Base-by-base conservation (phyloP, 2,797 vertebrate genomes). In the Gallinago solitaria region DNA sequence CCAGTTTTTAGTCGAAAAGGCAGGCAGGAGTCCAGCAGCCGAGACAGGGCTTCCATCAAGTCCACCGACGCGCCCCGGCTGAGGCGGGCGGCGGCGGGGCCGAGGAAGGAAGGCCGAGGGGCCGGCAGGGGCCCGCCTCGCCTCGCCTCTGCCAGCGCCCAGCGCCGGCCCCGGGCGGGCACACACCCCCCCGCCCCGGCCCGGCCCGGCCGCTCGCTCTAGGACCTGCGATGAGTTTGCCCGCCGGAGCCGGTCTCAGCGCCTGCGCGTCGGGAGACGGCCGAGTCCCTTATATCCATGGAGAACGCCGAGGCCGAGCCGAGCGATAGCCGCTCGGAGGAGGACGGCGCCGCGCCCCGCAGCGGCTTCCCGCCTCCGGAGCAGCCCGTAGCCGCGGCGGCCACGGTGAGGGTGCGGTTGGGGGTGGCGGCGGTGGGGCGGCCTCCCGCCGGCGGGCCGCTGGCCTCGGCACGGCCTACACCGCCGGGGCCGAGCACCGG, bases 201-300 rank as follows among this genome's bases (percentile, higher is more conserved):
- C 90, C 61, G 67, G 37, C 50, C 53, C 83, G 15, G 75, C 69
- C 60, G 79, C 84, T 60, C 74, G 14, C 80, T 83, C 23, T 48
- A 54, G 28, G 78, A 24, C 84, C 91, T 75, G 91, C 95, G 67
- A 91, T 92, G 97, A 96, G 95, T 21, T 91, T 45, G 79, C 67
- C 75, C 93, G 92, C 76, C 41, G 74, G 87, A 77, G 70, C 70
- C 96, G 91, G 71, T 82, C 97, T 16, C 96, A 64, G 97, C 86
- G 93, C 96, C 74, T 88, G 88, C 82, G 89, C 76, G 77, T 70
- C 65, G 91, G 75, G 95, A 91, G 71, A 79, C 80, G 76, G 95
- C 74, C 35, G 75, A 93, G 82, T 73, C 67, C 21, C 60, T 54
- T 67, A 51, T 82, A 50, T 73, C 92, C 73, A 97, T 97, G 96